phyloP scores from a whole-genome alignment of 2,888 invertebrate species.

The Pyrrhia umbra region DNA sequence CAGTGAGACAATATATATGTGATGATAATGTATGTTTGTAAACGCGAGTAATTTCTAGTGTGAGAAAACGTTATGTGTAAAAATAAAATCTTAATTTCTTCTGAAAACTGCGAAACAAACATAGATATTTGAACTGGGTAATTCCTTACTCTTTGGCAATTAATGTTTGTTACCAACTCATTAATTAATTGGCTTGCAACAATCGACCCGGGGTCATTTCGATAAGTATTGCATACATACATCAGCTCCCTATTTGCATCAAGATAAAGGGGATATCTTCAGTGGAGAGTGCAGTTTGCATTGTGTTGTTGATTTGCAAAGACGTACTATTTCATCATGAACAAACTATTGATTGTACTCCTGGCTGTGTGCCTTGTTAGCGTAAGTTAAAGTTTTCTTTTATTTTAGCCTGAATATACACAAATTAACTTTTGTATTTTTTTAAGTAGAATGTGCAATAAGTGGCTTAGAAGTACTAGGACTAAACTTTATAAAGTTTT shows the following conservation, averaged over 20 bases:
- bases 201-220: slow-evolving; percentile 21
- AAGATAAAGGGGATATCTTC: slow-evolving; percentile 66
- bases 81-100: not conserved
- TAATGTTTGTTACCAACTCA: slow-evolving; percentile 18
- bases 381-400: slow-evolving; percentile 23
- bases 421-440: not conserved
- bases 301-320: slow-evolving; percentile 56
- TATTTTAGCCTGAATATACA: too few species aligned
- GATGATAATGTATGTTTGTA: too few species aligned
- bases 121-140: not conserved
- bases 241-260: slow-evolving; percentile 36
- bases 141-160: slow-evolving; percentile 23
- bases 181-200: slow-evolving; percentile 21
- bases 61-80: too few species aligned
- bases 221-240: slow-evolving; percentile 23
- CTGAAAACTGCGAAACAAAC: not conserved
- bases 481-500: too few species aligned
- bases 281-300: slow-evolving; percentile 63
- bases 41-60: too few species aligned
- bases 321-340: slow-evolving; percentile 73
- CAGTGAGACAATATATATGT: too few species aligned
- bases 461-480: too few species aligned
- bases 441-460: too few species aligned
- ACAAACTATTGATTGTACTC: slow-evolving; percentile 76
- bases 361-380: slow-evolving; percentile 80